Evolutionary conservation across 2,888 invertebrate genomes (phyloP).

Genomic region (Allophyes oxyacanthae): DNA sequence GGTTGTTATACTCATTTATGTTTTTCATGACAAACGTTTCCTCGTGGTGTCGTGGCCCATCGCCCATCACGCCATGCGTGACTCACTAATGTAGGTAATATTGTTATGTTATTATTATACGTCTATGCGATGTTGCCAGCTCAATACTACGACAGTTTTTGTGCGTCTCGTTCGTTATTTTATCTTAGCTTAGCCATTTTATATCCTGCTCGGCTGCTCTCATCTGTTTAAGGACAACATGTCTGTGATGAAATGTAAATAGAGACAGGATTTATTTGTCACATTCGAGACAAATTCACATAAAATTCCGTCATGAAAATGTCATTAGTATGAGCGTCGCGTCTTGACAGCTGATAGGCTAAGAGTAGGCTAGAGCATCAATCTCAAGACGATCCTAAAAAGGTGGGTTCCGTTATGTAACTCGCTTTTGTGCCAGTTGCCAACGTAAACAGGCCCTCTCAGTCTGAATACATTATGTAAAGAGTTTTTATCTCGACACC

Average conservation of each 20-base stretch:
- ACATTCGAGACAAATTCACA: conserved; percentile 30
- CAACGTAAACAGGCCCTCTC: conserved; percentile 69
- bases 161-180: conserved; percentile 15
- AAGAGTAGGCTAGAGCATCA: conserved; percentile 57
- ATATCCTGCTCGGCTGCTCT: conserved; percentile 3
- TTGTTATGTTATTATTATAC: conserved; percentile 70
- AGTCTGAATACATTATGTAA: conserved; percentile 74
- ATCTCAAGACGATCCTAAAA: conserved; percentile 64
- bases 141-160: conserved; percentile 53
- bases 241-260: no score
- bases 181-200: conserved; percentile 4
- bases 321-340: conserved; percentile 49
- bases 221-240: conserved; percentile 6
- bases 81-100: conserved; percentile 74
- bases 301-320: conserved; percentile 26
- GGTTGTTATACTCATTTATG: conserved; percentile 57
- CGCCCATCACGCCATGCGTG: conserved; percentile 77
- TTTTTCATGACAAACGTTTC: conserved; percentile 79
- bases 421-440: conserved; percentile 58
- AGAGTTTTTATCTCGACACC: conserved; percentile 71
- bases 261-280: no score
- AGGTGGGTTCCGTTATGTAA: conserved; percentile 71
- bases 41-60: conserved; percentile 72
- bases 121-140: conserved; percentile 69
- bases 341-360: conserved; percentile 55